phyloP scores from a whole-genome alignment of 35 echinoderm and acorn worm species.

The Hemicentrotus pulcherrimus region DNA sequence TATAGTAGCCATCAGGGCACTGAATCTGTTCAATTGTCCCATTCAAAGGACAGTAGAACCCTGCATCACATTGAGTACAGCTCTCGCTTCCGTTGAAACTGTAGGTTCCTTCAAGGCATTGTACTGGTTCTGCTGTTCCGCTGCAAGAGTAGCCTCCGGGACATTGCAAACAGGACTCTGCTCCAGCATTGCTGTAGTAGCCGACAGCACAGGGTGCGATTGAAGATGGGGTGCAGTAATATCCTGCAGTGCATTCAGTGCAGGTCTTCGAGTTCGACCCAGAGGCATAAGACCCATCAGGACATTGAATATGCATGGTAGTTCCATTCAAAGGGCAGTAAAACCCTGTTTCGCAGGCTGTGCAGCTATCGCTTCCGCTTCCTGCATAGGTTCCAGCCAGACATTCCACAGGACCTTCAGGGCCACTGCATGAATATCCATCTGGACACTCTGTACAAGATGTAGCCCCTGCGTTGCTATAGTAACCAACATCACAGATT shows the following conservation, averaged over 20 bases:
- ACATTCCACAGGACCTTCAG: slow-evolving; percentile 62
- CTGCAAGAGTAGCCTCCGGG: slow-evolving; percentile 78
- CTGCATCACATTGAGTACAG: slow-evolving; percentile 69
- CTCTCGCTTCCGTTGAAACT: slow-evolving; percentile 66
- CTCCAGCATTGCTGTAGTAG: slow-evolving; percentile 74
- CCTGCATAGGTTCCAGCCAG: slow-evolving; percentile 68
- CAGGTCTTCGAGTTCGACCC: slow-evolving; percentile 50
- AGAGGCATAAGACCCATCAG: slow-evolving; percentile 60
- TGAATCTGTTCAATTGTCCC: slow-evolving; percentile 59
- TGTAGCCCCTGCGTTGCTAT: slow-evolving; percentile 71
- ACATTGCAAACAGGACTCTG: slow-evolving; percentile 65
- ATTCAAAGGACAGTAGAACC: slow-evolving; percentile 75
- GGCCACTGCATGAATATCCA: slow-evolving; percentile 67
- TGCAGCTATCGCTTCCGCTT: slow-evolving; percentile 66
- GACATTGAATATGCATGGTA: slow-evolving; percentile 57
- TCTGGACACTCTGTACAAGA: slow-evolving; percentile 75
- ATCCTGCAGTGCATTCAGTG: slow-evolving; percentile 69
- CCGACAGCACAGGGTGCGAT: slow-evolving; percentile 62
- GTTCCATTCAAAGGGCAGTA: slow-evolving; percentile 74
- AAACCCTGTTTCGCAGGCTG: slow-evolving; percentile 64
- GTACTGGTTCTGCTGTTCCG: slow-evolving; percentile 41
- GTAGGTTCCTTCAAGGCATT: slow-evolving; percentile 70
- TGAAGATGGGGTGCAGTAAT: slow-evolving; percentile 69
- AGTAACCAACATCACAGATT: slow-evolving; percentile 72
- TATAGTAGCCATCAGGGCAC: slow-evolving; percentile 67